A percentile compares a stretch with the other conserved stretches of the same genome.
These are phyloP conservation scores for Piprites chloris DNA, from an alignment of 2,113 vertebrate species.

Conservation along the genomic window DNA sequence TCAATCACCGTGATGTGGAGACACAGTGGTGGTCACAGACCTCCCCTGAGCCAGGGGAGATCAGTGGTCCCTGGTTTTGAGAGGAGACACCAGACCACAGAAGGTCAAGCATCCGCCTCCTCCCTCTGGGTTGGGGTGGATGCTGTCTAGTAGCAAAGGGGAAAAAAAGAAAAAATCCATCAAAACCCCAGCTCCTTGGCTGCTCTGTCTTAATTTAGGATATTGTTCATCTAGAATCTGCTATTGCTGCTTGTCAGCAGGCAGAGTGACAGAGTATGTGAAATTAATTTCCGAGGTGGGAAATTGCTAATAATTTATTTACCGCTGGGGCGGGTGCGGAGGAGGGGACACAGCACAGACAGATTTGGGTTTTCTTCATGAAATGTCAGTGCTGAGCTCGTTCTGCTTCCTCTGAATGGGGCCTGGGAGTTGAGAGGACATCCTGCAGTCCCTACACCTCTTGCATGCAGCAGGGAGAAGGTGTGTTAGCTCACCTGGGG, in stretches of 20 bases:
- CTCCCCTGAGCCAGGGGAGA: not conserved
- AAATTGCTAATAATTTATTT: slow-evolving; percentile 54
- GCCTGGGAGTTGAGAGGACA: not conserved
- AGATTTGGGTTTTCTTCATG: not conserved
- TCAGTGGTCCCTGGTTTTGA: not conserved
- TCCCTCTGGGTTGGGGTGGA: not conserved
- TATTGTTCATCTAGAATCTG: not conserved
- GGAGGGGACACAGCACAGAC: not conserved
- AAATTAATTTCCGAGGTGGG: slow-evolving; percentile 38
- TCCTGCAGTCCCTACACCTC: not conserved
- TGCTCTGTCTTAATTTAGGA: not conserved
- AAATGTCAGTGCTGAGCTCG: not conserved
- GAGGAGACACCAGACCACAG: not conserved
- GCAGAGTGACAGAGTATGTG: not conserved
- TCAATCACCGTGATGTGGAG: not conserved
- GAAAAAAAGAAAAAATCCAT: not conserved
- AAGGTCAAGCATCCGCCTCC: not conserved
- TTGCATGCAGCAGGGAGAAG: not conserved
- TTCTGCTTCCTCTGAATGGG: not conserved
- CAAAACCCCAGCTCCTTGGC: not conserved
- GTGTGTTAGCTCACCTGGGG: not conserved
- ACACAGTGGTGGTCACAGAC: not conserved
- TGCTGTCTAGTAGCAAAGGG: not conserved
- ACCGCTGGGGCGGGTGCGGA: not conserved
- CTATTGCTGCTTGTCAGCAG: slow-evolving; percentile 16